Evolutionary conservation across 2,113 vertebrate genomes (phyloP), one percentile per base, ranked within the genome.

Genomic region (cattle (Bos taurus)): DNA sequence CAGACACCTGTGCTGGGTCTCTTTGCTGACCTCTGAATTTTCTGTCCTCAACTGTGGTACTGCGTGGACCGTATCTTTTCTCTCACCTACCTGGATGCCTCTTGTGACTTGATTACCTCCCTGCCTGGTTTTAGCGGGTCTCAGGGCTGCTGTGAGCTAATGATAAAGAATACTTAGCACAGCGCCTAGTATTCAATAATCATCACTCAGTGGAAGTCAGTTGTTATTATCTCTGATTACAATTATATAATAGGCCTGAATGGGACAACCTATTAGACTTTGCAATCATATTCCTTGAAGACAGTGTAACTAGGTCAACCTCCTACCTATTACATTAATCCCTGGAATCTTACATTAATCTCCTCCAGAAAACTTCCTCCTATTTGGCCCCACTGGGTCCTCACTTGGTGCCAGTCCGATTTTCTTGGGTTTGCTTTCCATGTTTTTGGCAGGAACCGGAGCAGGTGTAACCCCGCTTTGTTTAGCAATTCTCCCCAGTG

Each of bases 381-480:
- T 71, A 50, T 88, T 71, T 80, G 86, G 59, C 67, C 50, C 91
- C 50, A 5, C 0, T 23, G 50, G 52, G 46, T 59, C 67, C 91
- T 92, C 40, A 40, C 48, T 91, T 60, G 78, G 71, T 82, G 71
- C 83, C 91, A 74, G 60, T 26, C 50, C 57, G 86, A 90, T 78
- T 90, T 91, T 94, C 96, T 90, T 85, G 82, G 62, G 40, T 85
- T 85, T 96, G 88, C 95, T 97, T 85, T 95, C 88, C 95, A 33
- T 90, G 95, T 60, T 89, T 78, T 71, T 91, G 97, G 96, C 89
- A 94, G 92, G 36, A 92, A 59, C 81, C 0, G 0, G 60, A 91
- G 83, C 96, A 97, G 97, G 78, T 97, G 36, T 14, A 23, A 87
- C 62, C 28, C 60, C 56, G 26, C 52, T 90, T 94, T 64, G 52